Conservation (phyloP, 2,113 vertebrate species). For the Anarrhichthys ocellatus region DNA sequence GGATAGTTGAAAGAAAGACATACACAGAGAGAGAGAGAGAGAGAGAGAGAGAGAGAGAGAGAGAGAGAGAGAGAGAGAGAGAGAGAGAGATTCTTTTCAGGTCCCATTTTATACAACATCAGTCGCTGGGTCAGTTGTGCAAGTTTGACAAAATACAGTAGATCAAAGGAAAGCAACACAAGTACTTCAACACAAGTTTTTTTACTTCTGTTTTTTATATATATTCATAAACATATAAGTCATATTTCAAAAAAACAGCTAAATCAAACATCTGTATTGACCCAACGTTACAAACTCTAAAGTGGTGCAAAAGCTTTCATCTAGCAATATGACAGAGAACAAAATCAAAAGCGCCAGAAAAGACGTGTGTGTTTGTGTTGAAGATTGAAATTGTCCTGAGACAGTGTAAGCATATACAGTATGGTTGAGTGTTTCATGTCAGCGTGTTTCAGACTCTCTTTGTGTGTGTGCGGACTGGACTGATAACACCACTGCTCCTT, state of each 20-base stretch:
- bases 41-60: constrained; percentile 59
- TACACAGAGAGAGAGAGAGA: constrained; percentile 62
- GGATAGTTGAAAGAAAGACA: constrained; percentile 70
- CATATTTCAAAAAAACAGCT: constrained; percentile 63
- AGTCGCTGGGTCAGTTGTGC: constrained; percentile 66
- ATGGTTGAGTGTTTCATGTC: constrained; percentile 44
- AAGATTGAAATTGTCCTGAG: constrained; percentile 73
- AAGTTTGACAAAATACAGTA: constrained; percentile 55
- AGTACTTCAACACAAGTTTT: constrained; percentile 53
- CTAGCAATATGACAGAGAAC: constrained; percentile 35
- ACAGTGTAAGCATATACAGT: constrained; percentile 58
- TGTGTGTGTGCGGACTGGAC: constrained; percentile 36
- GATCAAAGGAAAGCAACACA: constrained; percentile 65
- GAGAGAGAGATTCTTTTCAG: constrained; percentile 29
- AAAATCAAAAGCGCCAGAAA: constrained; percentile 55
- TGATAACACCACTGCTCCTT: constrained; percentile 68
- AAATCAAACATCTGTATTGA: constrained; percentile 48
- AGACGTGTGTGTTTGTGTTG: constrained; percentile 30
- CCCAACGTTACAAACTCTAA: constrained; percentile 48
- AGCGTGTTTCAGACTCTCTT: constrained; percentile 46
- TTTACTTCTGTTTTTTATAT: constrained; percentile 33
- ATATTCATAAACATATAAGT: constrained; percentile 46
- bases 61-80: constrained; percentile 48
- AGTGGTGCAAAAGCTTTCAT: constrained; percentile 65
- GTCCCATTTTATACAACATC: constrained; percentile 53